phyloP scores from a whole-genome alignment of 2,113 vertebrate genomes.

The Corythornis madagascariensis region DNA sequence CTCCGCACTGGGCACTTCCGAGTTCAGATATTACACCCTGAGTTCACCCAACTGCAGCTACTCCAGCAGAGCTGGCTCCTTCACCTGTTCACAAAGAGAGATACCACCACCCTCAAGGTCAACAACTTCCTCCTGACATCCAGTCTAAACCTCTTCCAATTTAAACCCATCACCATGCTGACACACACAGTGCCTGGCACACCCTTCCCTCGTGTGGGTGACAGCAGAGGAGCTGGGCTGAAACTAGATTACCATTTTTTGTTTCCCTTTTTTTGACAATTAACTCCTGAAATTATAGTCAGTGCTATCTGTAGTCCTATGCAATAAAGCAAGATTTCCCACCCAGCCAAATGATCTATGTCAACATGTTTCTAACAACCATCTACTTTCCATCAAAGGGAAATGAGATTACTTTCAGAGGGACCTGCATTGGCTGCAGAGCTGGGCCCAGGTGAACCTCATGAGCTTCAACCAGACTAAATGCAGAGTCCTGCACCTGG shows the following conservation, averaged over 20 bases:
- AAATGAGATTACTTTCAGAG: too few species aligned
- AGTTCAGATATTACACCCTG: not conserved
- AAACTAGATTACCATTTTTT: not conserved
- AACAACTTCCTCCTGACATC: too few species aligned
- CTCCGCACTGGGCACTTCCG: not conserved
- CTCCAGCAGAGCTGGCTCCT: not conserved
- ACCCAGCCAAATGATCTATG: not conserved
- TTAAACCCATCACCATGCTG: not conserved
- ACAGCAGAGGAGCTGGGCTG: not conserved
- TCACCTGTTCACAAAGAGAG: not conserved
- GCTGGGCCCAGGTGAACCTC: too few species aligned
- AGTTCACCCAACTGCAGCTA: not conserved
- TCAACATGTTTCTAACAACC: conserved; percentile 38
- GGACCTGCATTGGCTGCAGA: too few species aligned
- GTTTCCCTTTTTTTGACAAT: not conserved
- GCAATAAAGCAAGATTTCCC: not conserved
- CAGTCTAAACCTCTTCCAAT: too few species aligned
- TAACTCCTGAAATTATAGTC: conserved; percentile 9
- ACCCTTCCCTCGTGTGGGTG: not conserved
- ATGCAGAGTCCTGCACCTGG: too few species aligned
- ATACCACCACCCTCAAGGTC: not conserved
- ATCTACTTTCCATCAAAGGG: not conserved
- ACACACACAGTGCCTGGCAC: too few species aligned
- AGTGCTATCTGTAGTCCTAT: not conserved
- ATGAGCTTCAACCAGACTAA: too few species aligned